A percentile compares a stretch with the other conserved stretches of the same genome.
Conservation (phyloP, 64 coral and sea anemone genomes). For the Platygyra sinensis region DNA sequence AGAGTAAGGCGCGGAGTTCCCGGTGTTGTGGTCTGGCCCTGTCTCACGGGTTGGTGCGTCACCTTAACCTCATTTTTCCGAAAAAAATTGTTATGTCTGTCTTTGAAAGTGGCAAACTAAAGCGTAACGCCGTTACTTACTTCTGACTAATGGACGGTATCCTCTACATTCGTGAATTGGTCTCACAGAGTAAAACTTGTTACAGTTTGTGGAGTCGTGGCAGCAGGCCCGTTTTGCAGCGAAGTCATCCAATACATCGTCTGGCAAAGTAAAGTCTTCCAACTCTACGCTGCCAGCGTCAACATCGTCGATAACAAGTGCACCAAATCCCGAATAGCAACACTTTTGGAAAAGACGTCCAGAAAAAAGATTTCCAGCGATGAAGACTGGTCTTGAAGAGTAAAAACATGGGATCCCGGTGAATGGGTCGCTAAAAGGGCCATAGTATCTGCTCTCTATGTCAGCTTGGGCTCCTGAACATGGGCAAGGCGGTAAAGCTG, state of each 20-base stretch:
- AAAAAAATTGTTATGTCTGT: too few species aligned
- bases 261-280: not conserved
- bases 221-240: slow-evolving; percentile 36
- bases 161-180: not conserved
- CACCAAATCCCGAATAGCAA: not conserved
- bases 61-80: not conserved
- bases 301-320: not conserved
- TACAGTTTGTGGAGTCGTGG: slow-evolving; percentile 12
- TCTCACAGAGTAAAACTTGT: slow-evolving; percentile 9
- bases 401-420: not conserved
- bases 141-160: not conserved
- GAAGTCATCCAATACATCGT: slow-evolving; percentile 26
- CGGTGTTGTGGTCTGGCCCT: too few species aligned
- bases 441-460: not conserved
- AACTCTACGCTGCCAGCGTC: not conserved
- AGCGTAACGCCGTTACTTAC: slow-evolving; percentile 18
- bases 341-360: not conserved
- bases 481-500: not conserved
- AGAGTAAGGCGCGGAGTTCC: too few species aligned
- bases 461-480: not conserved
- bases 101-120: too few species aligned
- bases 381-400: not conserved
- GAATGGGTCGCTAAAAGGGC: too few species aligned
- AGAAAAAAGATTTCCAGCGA: not conserved
- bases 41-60: too few species aligned